Conservation (phyloP, 2,113 vertebrate species). For the Shinisaurus crocodilurus region DNA sequence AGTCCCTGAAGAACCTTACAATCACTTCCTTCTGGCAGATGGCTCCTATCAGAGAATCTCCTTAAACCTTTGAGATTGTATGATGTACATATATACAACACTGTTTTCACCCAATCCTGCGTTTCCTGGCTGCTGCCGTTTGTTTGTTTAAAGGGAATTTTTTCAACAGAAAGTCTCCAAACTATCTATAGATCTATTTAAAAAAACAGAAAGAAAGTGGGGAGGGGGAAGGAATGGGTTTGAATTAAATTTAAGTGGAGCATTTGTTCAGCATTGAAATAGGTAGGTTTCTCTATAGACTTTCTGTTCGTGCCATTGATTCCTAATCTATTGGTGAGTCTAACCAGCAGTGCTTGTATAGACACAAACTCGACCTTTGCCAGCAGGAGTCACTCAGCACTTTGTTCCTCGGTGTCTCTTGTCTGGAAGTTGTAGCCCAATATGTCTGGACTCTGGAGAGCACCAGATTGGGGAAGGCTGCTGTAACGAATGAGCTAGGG, state of each 20-base stretch:
- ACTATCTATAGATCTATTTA: not conserved
- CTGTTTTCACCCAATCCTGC: not conserved
- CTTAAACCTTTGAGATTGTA: not conserved
- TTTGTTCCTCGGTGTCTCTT: not conserved
- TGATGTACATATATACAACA: not conserved
- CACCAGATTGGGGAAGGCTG: not conserved
- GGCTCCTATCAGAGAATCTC: rapidly evolving
- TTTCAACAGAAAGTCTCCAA: not conserved
- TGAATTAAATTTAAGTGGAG: not conserved
- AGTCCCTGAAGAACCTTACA: not conserved
- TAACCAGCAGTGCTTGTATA: not conserved
- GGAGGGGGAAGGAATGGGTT: not conserved
- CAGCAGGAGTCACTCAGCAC: not conserved
- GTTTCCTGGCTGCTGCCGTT: not conserved
- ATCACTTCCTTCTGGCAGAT: not conserved
- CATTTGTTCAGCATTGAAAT: not conserved
- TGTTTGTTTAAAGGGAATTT: not conserved
- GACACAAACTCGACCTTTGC: not conserved
- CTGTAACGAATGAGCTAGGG: too few species aligned
- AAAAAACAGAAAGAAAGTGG: not conserved
- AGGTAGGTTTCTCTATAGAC: not conserved
- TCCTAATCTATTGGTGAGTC: not conserved
- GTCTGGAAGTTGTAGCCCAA: not conserved
- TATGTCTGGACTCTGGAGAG: too few species aligned
- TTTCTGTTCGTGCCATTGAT: not conserved